phyloP scores from a whole-genome alignment of 1,140 invertebrate species.

The Aphis gossypii region DNA sequence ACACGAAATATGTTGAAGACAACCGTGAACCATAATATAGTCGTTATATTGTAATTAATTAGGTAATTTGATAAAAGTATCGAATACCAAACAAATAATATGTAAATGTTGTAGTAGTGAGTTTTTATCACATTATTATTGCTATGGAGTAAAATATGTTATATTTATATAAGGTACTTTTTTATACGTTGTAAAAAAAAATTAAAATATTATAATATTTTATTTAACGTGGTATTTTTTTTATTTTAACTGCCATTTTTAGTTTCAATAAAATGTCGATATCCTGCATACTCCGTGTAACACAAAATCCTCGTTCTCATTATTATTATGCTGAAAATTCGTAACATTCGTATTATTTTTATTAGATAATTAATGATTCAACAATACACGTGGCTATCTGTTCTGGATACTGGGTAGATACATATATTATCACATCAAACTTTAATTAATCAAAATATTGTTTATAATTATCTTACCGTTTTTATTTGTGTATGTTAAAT shows the following conservation, averaged over 20 bases:
- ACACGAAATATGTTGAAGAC: not conserved
- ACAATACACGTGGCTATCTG: not conserved
- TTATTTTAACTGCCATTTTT: constrained; percentile 1
- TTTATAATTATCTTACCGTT: not conserved
- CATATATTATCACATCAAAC: not conserved
- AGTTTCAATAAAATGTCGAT: not conserved
- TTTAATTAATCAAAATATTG: not conserved
- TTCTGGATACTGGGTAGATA: not conserved
- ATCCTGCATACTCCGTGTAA: not conserved
- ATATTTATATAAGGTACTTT: not conserved
- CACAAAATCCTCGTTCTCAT: not conserved
- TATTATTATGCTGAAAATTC: not conserved
- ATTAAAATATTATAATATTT: not conserved
- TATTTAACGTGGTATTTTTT: not conserved
- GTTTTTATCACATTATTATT: not conserved
- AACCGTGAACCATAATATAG: not conserved
- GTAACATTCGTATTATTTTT: not conserved
- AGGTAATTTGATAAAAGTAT: not conserved
- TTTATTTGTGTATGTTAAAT: not conserved
- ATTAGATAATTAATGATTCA: not conserved
- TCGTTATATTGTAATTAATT: not conserved
- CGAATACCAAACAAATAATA: not conserved
- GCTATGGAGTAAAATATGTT: not conserved
- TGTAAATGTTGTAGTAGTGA: not conserved
- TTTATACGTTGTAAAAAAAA: not conserved